phyloP scores from a whole-genome alignment of 1,140 invertebrate species.

The Drosophila watanabei region DNA sequence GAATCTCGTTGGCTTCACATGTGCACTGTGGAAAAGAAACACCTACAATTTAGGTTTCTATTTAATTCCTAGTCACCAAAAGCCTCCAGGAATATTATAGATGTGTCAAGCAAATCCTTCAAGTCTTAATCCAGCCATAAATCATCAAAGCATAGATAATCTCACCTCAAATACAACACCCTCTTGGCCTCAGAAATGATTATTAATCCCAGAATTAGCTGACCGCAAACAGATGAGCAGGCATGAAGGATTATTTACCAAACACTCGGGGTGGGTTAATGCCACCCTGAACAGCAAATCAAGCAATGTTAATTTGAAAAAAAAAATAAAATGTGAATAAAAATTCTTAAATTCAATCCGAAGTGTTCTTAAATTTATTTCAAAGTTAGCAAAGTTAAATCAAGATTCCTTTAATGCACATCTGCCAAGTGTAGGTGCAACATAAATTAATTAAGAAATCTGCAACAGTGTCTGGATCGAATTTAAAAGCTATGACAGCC shows the following conservation, averaged over 20 bases:
- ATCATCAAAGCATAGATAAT: conserved; percentile 7
- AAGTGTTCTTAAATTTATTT: background rate
- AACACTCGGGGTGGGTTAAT: too few species aligned
- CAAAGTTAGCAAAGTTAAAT: background rate
- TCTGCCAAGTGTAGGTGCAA: background rate
- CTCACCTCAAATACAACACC: conserved; percentile 1
- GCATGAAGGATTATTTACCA: background rate
- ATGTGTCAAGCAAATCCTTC: background rate
- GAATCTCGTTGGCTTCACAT: conserved; percentile 21
- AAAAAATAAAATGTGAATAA: too few species aligned
- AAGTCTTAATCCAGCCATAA: background rate
- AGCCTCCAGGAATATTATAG: background rate
- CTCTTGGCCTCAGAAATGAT: background rate
- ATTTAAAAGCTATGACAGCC: conserved; percentile 7
- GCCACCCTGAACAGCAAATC: background rate
- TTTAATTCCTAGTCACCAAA: background rate
- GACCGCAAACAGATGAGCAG: conserved; percentile 1
- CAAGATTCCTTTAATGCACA: background rate
- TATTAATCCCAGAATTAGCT: conserved; percentile 19
- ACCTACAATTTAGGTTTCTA: background rate
- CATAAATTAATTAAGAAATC: conserved; percentile 3
- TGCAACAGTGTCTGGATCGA: conserved; percentile 1
- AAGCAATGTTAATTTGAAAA: background rate
- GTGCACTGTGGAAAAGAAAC: conserved; percentile 1
- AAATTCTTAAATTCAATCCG: background rate